phyloP scores from a whole-genome alignment of 2,113 vertebrate genomes.

The Heterochromis multidens region DNA sequence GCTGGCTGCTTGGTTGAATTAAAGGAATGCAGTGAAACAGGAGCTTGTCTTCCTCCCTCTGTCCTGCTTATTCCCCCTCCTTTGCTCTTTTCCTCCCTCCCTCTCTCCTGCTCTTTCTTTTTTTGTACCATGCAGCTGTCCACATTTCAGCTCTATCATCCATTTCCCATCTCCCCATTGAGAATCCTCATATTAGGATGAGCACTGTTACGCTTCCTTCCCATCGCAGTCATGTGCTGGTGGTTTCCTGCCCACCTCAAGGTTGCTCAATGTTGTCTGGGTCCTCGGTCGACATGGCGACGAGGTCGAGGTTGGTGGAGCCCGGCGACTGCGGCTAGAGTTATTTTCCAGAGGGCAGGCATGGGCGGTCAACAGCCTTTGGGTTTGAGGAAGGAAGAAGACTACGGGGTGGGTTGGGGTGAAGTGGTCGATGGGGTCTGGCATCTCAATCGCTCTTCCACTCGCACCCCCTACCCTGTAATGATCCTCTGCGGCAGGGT shows the following conservation, averaged over 20 bases:
- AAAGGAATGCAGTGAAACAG: slow-evolving; percentile 68
- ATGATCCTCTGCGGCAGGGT: slow-evolving; percentile 73
- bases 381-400: slow-evolving; percentile 30
- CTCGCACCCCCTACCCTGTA: slow-evolving; percentile 46
- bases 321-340: slow-evolving; percentile 25
- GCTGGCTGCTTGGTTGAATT: slow-evolving; percentile 53
- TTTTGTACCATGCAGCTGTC: neutral
- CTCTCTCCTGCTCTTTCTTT: neutral
- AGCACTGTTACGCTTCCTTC: neutral
- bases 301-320: slow-evolving; percentile 5
- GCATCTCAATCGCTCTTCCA: slow-evolving; percentile 34
- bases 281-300: slow-evolving; percentile 48
- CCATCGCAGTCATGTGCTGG: slow-evolving; percentile 42
- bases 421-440: slow-evolving; percentile 59
- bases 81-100: neutral
- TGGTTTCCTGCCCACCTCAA: slow-evolving; percentile 40
- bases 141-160: slow-evolving; percentile 1
- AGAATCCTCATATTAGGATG: neutral
- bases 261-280: slow-evolving; percentile 42
- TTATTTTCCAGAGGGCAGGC: slow-evolving; percentile 51
- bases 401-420: neutral
- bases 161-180: slow-evolving; percentile 1
- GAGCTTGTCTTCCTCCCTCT: slow-evolving; percentile 30
- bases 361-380: slow-evolving; percentile 23
- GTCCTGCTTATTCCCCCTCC: neutral